These are phyloP conservation scores for Myotis brandtii DNA, from an alignment of 2,113 vertebrate genomes.

Conservation along the genomic window DNA sequence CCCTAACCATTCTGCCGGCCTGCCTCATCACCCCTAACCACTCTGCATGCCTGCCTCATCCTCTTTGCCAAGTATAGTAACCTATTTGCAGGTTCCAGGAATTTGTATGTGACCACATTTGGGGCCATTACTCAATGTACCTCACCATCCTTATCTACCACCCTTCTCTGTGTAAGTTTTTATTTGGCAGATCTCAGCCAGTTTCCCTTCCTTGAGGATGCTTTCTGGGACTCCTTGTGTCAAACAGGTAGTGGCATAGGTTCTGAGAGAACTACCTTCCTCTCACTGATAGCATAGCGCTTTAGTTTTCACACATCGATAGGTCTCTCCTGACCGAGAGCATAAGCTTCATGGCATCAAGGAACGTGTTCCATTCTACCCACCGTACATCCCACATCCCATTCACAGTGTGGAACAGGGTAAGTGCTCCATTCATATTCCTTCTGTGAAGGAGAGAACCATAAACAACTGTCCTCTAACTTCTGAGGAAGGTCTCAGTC, in stretches of 20 bases:
- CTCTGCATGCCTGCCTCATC: no score
- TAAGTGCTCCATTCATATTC: background rate
- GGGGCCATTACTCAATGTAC: background rate
- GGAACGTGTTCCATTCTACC: background rate
- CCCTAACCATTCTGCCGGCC: no score
- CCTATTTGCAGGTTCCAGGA: background rate
- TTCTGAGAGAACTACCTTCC: background rate
- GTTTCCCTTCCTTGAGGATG: background rate
- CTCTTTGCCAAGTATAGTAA: background rate
- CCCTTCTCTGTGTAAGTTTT: background rate
- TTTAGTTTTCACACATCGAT: background rate
- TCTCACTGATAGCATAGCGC: background rate
- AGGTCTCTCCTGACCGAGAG: background rate
- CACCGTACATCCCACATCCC: background rate
- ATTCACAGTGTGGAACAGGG: background rate
- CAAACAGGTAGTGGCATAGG: background rate
- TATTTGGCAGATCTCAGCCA: background rate
- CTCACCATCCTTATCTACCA: rapidly evolving
- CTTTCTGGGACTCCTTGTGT: background rate
- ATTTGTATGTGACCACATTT: background rate
- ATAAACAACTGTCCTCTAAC: background rate
- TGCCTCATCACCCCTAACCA: no score
- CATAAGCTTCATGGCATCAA: background rate
- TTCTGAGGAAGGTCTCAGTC: background rate
- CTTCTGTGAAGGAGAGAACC: background rate